Conservation (phyloP, 2,797 vertebrate genomes). For the Cirrhinus mrigala region DNA sequence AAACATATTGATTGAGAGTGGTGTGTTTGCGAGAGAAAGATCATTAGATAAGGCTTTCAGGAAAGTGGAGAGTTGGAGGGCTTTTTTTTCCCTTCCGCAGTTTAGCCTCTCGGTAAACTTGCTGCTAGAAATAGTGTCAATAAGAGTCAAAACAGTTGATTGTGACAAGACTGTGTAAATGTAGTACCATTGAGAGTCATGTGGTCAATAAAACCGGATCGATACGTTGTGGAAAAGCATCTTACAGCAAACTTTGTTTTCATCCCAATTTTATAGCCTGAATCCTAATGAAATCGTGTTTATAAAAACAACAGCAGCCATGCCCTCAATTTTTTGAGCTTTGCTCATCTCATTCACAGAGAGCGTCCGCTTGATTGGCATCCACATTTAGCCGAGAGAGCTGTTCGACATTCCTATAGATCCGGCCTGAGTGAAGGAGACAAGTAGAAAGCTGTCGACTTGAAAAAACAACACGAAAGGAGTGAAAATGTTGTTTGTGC, state of each 20-base stretch:
- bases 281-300: constrained; percentile 46
- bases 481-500: constrained; percentile 16
- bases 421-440: constrained; percentile 14
- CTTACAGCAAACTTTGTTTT: constrained; percentile 24
- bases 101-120: constrained; percentile 55
- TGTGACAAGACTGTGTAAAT: constrained; percentile 45
- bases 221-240: constrained; percentile 17
- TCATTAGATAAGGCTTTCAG: constrained; percentile 59
- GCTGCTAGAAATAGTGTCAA: constrained; percentile 46
- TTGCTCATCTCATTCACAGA: constrained; percentile 37
- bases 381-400: constrained; percentile 21
- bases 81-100: constrained; percentile 39
- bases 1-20: constrained; percentile 64
- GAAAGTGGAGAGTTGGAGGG: constrained; percentile 46
- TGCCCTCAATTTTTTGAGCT: neutral
- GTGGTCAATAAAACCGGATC: constrained; percentile 33
- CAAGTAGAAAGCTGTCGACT: constrained; percentile 13
- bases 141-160: constrained; percentile 49
- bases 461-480: constrained; percentile 36
- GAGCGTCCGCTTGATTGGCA: constrained; percentile 33
- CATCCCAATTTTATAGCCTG: constrained; percentile 34
- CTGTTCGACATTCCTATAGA: constrained; percentile 25
- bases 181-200: constrained; percentile 42
- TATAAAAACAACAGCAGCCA: neutral
- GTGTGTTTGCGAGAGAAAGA: constrained; percentile 57